Evolutionary conservation across 2,113 vertebrate genomes (phyloP).

Genomic region (Lepus europaeus): DNA sequence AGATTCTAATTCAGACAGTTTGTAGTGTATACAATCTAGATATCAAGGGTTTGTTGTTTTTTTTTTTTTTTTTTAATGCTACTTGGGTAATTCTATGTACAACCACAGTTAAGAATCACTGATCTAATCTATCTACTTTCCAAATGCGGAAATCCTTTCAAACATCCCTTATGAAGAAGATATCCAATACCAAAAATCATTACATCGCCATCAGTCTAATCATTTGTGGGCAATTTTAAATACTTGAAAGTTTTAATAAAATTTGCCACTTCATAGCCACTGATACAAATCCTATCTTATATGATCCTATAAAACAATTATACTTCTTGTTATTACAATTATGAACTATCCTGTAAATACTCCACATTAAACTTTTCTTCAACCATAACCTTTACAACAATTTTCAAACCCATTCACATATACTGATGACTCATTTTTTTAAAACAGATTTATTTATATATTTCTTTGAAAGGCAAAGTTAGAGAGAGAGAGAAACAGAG

Average conservation of each 20-base stretch:
- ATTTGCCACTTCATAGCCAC: background rate
- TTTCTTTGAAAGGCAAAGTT: no score
- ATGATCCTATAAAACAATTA: background rate
- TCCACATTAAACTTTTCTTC: background rate
- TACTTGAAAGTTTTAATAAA: conserved; percentile 37
- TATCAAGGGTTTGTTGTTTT: background rate
- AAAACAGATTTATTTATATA: background rate
- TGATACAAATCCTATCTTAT: background rate
- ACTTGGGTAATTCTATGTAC: background rate
- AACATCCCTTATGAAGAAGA: background rate
- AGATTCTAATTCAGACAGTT: background rate
- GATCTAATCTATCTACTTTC: background rate
- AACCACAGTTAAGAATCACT: conserved; percentile 29
- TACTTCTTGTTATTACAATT: background rate
- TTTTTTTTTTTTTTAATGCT: conserved; percentile 10
- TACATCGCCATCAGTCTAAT: background rate
- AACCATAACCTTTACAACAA: background rate
- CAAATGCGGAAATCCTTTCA: conserved; percentile 30
- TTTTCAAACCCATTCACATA: background rate
- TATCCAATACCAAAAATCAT: background rate
- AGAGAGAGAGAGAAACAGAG: no score
- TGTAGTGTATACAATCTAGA: background rate
- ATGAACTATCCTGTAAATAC: background rate
- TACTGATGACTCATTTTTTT: background rate
- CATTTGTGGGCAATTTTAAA: background rate